phyloP scores from a whole-genome alignment of 2,797 vertebrate genomes.

The Xiphorhynchus erythropygius region DNA sequence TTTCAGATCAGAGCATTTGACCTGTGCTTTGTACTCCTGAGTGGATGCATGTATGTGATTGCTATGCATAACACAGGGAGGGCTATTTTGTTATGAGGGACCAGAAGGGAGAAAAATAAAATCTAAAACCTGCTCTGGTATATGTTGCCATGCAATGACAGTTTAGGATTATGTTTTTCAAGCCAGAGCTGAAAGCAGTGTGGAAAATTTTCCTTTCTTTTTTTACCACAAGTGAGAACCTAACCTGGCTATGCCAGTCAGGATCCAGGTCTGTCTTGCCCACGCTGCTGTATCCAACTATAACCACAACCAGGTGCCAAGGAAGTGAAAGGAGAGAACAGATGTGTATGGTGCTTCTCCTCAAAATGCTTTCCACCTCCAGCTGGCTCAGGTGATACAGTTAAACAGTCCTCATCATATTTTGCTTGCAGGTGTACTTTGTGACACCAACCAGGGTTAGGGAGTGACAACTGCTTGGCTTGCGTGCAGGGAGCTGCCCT shows the following conservation, averaged over 20 bases:
- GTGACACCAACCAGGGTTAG: neutral
- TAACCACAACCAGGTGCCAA: neutral
- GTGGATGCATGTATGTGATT: neutral
- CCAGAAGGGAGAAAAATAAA: neutral
- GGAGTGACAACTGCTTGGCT: neutral
- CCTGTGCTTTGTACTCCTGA: neutral
- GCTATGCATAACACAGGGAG: neutral
- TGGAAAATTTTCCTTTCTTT: neutral
- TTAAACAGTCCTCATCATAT: neutral
- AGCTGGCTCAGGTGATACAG: neutral
- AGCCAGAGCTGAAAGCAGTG: neutral
- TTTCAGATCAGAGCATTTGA: neutral
- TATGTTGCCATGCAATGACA: neutral
- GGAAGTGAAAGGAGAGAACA: neutral
- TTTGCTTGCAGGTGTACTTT: neutral
- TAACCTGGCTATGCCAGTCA: neutral
- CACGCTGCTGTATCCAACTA: neutral
- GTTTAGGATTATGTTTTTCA: neutral
- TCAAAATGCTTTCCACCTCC: neutral
- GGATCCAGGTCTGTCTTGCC: neutral
- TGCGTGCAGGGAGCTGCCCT: neutral
- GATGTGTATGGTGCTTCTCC: fast-evolving
- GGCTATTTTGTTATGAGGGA: neutral
- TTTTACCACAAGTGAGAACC: neutral
- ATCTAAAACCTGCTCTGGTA: neutral